Conservation (phyloP, 1,140 invertebrate species). For the Drosophila neocordata region DNA sequence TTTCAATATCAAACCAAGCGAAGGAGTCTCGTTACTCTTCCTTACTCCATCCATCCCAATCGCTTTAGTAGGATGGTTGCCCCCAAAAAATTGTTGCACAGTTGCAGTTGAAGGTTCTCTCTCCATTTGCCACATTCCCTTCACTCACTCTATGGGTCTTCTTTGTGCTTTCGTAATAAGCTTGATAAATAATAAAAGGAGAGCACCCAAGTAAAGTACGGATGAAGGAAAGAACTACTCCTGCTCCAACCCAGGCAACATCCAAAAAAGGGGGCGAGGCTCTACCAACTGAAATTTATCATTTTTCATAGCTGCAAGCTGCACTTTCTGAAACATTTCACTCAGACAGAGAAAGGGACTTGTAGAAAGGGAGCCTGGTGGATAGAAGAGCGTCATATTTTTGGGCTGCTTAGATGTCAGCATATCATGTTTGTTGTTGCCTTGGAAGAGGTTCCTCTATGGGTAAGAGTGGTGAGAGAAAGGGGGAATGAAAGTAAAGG, state of each 20-base stretch:
- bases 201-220: constrained; percentile 35
- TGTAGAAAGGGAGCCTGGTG: constrained; percentile 12
- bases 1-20: constrained; percentile 79
- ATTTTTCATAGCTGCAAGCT: constrained; percentile 79
- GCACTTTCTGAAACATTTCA: constrained; percentile 80
- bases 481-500: constrained; percentile 12
- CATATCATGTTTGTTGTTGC: constrained; percentile 50
- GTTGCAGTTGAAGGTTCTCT: constrained; percentile 65
- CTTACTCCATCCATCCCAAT: background rate
- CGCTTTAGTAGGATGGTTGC: background rate
- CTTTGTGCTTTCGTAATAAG: constrained; percentile 73
- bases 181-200: constrained; percentile 81
- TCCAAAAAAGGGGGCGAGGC: constrained; percentile 2
- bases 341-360: constrained; percentile 45
- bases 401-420: constrained; percentile 68
- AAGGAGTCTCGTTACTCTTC: constrained; percentile 44
- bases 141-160: constrained; percentile 17
- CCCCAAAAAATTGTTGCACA: constrained; percentile 48
- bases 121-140: background rate
- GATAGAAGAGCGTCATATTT: constrained; percentile 54
- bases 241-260: no score
- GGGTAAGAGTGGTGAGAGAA: background rate
- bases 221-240: constrained; percentile 25
- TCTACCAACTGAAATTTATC: constrained; percentile 74
- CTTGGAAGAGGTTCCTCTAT: constrained; percentile 32